Conservation (phyloP, 2,113 vertebrate genomes). For the Nansenia antarctica region DNA sequence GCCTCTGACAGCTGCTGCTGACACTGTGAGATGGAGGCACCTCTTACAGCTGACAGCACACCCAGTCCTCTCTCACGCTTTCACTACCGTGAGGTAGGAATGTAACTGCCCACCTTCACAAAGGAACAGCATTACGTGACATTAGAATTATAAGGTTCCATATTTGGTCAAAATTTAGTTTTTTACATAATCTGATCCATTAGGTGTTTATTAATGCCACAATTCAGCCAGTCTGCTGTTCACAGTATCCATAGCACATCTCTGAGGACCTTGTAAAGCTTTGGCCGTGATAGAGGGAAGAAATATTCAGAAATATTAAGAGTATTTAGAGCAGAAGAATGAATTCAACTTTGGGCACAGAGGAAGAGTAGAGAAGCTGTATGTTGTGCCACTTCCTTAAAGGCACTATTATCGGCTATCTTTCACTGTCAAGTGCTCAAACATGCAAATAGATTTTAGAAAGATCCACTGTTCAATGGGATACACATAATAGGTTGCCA, state of each 20-base stretch:
- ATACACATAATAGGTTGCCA: not conserved
- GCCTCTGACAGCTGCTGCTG: constrained; percentile 39
- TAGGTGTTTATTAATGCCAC: too few relatives aligned
- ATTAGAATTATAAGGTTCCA: too few relatives aligned
- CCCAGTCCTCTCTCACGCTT: not conserved
- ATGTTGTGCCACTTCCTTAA: not conserved
- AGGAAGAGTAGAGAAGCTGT: not conserved
- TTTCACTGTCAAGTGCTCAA: not conserved
- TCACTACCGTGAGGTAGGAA: not conserved
- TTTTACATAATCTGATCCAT: too few relatives aligned
- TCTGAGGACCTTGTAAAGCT: too few relatives aligned
- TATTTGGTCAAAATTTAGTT: too few relatives aligned
- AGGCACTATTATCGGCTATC: not conserved
- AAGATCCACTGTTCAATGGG: not conserved
- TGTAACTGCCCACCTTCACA: not conserved
- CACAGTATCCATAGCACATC: too few relatives aligned
- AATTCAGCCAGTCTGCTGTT: too few relatives aligned
- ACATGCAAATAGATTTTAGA: not conserved
- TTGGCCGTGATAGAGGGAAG: not conserved
- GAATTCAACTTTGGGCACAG: not conserved
- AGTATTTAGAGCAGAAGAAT: not conserved
- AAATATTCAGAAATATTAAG: not conserved
- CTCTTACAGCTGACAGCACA: constrained; percentile 35
- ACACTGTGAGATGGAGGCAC: constrained; percentile 36
- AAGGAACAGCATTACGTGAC: not conserved